These are phyloP conservation scores for Pardalotus punctatus DNA, from an alignment of 2,113 vertebrate genomes.

Conservation along the genomic window DNA sequence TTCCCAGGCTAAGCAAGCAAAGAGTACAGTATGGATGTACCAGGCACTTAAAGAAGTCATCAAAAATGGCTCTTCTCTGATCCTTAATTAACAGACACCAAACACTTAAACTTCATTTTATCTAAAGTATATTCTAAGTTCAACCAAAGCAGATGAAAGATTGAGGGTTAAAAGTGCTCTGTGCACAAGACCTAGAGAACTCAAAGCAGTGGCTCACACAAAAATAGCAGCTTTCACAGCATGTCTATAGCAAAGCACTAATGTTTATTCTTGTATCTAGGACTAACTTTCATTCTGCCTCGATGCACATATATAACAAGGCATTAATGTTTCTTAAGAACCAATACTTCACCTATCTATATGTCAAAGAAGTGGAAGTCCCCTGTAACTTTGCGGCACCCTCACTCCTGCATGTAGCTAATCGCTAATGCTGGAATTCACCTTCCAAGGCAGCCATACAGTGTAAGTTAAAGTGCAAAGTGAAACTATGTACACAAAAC, in stretches of 20 bases:
- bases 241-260: not conserved
- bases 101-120: not conserved
- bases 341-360: not conserved
- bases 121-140: not conserved
- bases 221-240: slow-evolving; percentile 15
- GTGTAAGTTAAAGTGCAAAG: fast-evolving
- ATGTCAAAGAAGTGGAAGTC: not conserved
- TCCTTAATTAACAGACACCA: not conserved
- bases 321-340: not conserved
- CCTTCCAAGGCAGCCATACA: not conserved
- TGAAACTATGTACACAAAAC: not conserved
- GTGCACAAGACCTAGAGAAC: not conserved
- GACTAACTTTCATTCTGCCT: slow-evolving; percentile 11
- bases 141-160: not conserved
- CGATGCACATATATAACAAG: not conserved
- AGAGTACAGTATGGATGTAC: not conserved
- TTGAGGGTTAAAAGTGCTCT: not conserved
- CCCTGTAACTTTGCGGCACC: not conserved
- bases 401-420: fast-evolving
- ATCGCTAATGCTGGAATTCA: not conserved
- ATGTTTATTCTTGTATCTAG: slow-evolving; percentile 8
- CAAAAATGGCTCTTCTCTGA: not conserved
- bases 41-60: not conserved
- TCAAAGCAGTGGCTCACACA: not conserved
- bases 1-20: not conserved